Conservation (phyloP, 2,113 vertebrate genomes). For the Loxodonta africana region DNA sequence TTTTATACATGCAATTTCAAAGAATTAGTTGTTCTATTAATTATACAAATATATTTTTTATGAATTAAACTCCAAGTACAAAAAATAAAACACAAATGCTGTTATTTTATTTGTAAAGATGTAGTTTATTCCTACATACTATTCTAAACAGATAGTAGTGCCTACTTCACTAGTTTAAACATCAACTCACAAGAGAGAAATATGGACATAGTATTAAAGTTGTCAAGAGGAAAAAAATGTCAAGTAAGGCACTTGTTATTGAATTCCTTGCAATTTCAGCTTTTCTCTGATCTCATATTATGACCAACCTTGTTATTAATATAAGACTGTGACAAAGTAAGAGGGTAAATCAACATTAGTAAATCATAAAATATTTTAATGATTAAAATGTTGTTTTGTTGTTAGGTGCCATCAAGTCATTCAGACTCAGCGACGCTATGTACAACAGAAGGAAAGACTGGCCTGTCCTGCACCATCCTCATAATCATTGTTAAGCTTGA, state of each 20-base stretch:
- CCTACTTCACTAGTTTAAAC: background rate
- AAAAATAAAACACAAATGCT: background rate
- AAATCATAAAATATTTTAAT: background rate
- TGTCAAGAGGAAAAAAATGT: background rate
- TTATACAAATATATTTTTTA: constrained; percentile 18
- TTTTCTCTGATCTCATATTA: background rate
- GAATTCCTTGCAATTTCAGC: background rate
- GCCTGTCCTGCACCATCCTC: no score
- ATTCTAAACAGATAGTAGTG: no score
- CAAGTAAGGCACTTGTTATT: background rate
- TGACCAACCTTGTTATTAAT: background rate
- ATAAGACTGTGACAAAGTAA: background rate
- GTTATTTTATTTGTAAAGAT: background rate
- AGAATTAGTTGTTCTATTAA: background rate
- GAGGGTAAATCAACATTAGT: background rate
- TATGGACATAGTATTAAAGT: background rate
- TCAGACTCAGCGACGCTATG: no score
- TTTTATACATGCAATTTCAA: background rate
- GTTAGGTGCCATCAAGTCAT: no score
- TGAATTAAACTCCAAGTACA: background rate
- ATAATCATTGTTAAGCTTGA: no score
- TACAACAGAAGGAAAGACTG: no score
- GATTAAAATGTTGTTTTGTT: background rate
- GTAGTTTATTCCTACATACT: background rate
- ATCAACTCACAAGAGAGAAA: background rate